Evolutionary conservation across 2,888 invertebrate species (phyloP), one percentile per base, ranked within the genome.

Genomic region (Thyatira batis): DNA sequence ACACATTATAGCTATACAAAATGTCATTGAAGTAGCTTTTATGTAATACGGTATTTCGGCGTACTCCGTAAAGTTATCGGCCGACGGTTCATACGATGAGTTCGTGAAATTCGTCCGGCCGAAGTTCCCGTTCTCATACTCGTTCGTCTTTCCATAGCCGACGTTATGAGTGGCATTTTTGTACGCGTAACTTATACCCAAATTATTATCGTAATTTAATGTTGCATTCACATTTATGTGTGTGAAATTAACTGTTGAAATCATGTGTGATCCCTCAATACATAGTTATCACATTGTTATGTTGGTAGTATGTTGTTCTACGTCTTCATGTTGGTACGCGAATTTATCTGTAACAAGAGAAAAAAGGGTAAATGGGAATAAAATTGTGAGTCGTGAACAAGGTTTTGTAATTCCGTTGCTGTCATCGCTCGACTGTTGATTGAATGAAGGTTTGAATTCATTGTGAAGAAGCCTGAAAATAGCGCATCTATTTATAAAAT

Each of bases 1-100:
- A 76, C 97, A 94, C 94, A 98, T 96, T 70, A 98, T 97, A 65
- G 96, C 93, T 74, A 96, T 95, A 86, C 98, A 98, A 72, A 97
- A 95, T 21, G 96, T 93, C 94, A 98, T 97, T 9, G 98, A 97
- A 1, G 96, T 96, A 52, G 95, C 95, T 67, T 97, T 94, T 84
- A 98, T 96, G 92, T 98, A 98, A 77, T 94, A 93, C 65, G 98
- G 97, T 76, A 97, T 94, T 73, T 94, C 93, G 58, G 93, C 93
- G 70, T 89, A 91, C 50, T 90, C 90, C 54, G 87, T 86, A 58
- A 81, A 88, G 64, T 86, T 89, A 13, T 74, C 75, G 56, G 72
- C 78, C 67, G 80, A 64, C 73, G 78, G 78, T 53, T 75, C 79
- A 68, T 76, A 78, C 44, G 79, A 59, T 23, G 76, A 51, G 55